phyloP scores from a whole-genome alignment of 2,888 invertebrate genomes.

The Dilophus febrilis region DNA sequence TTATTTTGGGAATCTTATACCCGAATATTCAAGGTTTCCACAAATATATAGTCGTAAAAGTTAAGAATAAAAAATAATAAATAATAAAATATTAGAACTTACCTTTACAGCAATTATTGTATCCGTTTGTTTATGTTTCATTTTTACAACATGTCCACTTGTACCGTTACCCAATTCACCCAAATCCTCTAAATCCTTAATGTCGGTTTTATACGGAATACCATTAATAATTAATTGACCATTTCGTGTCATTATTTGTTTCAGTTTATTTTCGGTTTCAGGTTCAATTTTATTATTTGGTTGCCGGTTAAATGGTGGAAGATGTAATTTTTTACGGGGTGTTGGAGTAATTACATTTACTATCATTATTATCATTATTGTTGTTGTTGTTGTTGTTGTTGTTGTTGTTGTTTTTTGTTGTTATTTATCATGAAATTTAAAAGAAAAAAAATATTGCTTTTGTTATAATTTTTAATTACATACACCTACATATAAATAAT shows the following conservation, averaged over 20 bases:
- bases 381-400: too few species aligned
- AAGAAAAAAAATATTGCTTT: too few species aligned
- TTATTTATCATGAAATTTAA: too few species aligned
- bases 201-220: conserved; percentile 58
- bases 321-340: conserved; percentile 34
- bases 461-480: too few species aligned
- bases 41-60: too few species aligned
- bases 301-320: conserved; percentile 42
- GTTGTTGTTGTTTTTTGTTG: too few species aligned
- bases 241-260: conserved; percentile 85
- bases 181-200: conserved; percentile 67
- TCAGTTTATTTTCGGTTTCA: conserved; percentile 67
- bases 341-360: conserved; percentile 32
- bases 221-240: conserved; percentile 76
- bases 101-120: conserved; percentile 89
- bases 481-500: too few species aligned
- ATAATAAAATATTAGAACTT: too few species aligned
- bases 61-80: too few species aligned
- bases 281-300: conserved; percentile 35
- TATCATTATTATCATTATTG: too few species aligned
- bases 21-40: too few species aligned
- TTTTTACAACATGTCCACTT: conserved; percentile 95
- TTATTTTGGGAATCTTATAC: too few species aligned
- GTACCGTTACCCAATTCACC: conserved; percentile 89
- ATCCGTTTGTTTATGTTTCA: conserved; percentile 74